Evolutionary conservation across 2,797 vertebrate genomes (phyloP).

Genomic region (Danio tinwini): DNA sequence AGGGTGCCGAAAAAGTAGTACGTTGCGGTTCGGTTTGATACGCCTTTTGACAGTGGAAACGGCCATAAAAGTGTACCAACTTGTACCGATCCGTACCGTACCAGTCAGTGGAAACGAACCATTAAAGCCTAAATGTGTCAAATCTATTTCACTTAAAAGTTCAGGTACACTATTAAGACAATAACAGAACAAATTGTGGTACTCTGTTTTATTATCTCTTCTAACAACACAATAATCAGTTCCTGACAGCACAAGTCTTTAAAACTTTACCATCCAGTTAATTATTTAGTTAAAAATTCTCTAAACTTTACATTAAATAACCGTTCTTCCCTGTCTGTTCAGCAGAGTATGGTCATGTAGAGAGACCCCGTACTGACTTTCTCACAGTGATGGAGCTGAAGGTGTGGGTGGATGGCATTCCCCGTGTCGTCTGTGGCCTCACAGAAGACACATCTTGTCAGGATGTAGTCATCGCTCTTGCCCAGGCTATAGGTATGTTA

Average conservation of each 20-base stretch:
- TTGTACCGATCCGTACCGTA: too few species aligned
- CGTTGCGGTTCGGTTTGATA: too few species aligned
- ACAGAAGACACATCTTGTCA: constrained; percentile 90
- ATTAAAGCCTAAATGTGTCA: too few species aligned
- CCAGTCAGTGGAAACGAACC: too few species aligned
- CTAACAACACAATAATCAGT: neutral
- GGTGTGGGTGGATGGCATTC: constrained; percentile 92
- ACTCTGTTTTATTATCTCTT: neutral
- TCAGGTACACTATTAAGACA: neutral
- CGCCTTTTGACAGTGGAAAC: too few species aligned
- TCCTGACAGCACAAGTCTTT: too few species aligned
- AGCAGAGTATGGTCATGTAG: constrained; percentile 50
- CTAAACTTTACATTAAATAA: neutral
- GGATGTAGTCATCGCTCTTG: constrained; percentile 92
- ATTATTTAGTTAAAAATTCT: neutral
- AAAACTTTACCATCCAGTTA: neutral
- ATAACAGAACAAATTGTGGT: neutral
- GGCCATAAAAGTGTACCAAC: too few species aligned
- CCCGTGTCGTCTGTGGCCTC: constrained; percentile 90
- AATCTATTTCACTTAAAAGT: neutral
- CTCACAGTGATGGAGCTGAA: constrained; percentile 87
- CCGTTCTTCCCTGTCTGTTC: constrained; percentile 14
- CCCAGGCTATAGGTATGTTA: constrained; percentile 87
- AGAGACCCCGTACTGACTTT: constrained; percentile 48
- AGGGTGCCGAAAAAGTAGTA: too few species aligned